Base-by-base conservation (phyloP, 2,888 invertebrate species). In the Junonia oenone region DNA sequence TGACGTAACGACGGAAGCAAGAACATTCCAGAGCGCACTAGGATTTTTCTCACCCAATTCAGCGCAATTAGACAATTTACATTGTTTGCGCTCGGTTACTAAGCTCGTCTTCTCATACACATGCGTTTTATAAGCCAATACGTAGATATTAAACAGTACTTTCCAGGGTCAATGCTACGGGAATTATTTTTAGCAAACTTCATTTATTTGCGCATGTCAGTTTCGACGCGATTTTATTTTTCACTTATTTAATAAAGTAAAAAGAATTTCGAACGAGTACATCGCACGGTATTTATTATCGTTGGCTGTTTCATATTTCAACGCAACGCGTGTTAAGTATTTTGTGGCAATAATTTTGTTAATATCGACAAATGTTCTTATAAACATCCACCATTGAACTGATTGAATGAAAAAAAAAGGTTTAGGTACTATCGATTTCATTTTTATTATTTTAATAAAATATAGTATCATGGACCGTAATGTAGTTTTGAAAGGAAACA, bases 21-120 rank as follows among this genome's bases (percentile, higher is more conserved):
- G 67, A 70, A 69, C 68, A 76, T 76, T 74, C 75, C 71, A 67
- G 64, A 70, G 64, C 68, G 69, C 70, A 76, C 72, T 68, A 64
- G 59, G 62, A 68, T 73, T 78, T 77, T 78, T 76, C 74, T 73
- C 78, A 73, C 75, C 75, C 68, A 76, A 81, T 83, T 83, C 66
- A 74, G 65, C 72, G 66, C 71, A 83, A 83, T 84, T 83, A 84
- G 76, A 73, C 68, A 68, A 68, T 62, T 68, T 71, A 71, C 64
- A 71, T 70, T 81, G 78, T 80, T 81, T 75, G 72, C 68, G 59
- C 63, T 62, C 56, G 14, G 51, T 51, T 48, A 43, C 61, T 59
- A 61, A 66, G 19, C 26, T 45, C 29, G 40, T 43, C 37, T 43
- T 35, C 37, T 51, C 51, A 43, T 46, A 48, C 33, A 45, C 35